phyloP scores from a whole-genome alignment of 2,888 invertebrate genomes.

The Heliconius aoede region DNA sequence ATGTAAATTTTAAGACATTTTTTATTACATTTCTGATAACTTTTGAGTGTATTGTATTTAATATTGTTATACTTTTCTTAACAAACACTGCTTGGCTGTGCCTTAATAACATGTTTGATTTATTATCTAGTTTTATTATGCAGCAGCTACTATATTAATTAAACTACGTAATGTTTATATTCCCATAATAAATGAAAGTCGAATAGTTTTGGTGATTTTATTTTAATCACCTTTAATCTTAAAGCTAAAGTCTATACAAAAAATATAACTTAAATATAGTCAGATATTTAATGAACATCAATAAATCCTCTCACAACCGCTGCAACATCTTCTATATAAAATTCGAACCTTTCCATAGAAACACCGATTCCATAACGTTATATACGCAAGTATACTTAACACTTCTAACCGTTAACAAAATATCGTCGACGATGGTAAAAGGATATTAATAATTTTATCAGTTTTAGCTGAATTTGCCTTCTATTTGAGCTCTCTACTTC shows the following conservation, averaged over 20 bases:
- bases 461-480: constrained; percentile 6
- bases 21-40: constrained; percentile 13
- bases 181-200: constrained; percentile 46
- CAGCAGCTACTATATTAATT: no score
- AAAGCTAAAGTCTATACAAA: constrained; percentile 81
- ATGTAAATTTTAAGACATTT: constrained; percentile 26
- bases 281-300: constrained; percentile 82
- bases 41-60: constrained; percentile 17
- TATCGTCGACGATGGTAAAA: constrained; percentile 51
- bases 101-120: constrained; percentile 49
- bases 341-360: constrained; percentile 73
- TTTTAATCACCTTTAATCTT: constrained; percentile 78
- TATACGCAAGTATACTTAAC: constrained; percentile 53
- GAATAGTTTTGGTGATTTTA: constrained; percentile 68
- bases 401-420: constrained; percentile 60
- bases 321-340: constrained; percentile 76
- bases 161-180: constrained; percentile 8
- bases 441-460: constrained; percentile 39
- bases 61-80: constrained; percentile 31
- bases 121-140: constrained; percentile 6
- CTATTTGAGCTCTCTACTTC: constrained; percentile 60
- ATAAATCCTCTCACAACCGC: constrained; percentile 84
- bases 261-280: constrained; percentile 82
- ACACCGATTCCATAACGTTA: constrained; percentile 70
- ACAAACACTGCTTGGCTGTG: constrained; percentile 66